Evolutionary conservation across 2,888 invertebrate species (phyloP).

Genomic region (Temnothorax ravouxi): DNA sequence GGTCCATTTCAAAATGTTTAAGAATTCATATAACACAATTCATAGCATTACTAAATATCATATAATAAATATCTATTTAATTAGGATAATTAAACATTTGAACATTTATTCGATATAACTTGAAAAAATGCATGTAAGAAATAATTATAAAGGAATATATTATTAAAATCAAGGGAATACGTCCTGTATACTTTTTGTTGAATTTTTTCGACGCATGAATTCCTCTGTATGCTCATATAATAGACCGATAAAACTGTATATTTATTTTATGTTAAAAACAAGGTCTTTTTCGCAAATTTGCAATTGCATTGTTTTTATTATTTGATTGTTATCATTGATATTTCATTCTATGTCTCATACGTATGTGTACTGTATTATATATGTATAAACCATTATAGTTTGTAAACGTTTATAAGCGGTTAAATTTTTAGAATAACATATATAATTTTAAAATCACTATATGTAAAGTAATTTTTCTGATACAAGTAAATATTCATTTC

Average conservation of each 20-base stretch:
- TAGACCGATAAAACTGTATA: constrained; percentile 13
- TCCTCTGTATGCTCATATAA: not conserved
- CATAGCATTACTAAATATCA: not conserved
- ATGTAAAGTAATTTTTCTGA: not conserved
- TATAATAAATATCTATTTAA: not conserved
- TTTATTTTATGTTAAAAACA: constrained; percentile 3
- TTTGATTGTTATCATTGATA: not conserved
- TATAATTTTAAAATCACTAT: not conserved
- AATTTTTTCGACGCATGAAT: not conserved
- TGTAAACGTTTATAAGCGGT: not conserved
- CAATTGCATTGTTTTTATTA: constrained; percentile 6
- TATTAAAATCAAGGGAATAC: not conserved
- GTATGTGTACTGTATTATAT: not conserved
- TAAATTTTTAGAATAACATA: not conserved
- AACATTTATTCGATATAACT: not conserved
- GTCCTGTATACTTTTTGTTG: not conserved
- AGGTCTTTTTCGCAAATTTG: not conserved
- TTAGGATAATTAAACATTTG: not conserved
- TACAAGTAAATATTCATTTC: not conserved
- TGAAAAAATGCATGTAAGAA: constrained; percentile 1
- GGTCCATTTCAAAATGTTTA: not conserved
- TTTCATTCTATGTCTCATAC: constrained; percentile 18
- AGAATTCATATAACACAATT: not conserved
- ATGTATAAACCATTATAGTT: constrained; percentile 6
- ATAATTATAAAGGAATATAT: not conserved